Percentiles rank a stretch among this genome's conserved stretches.
Conservation (phyloP, 2,113 vertebrate species). For the Archilochus colubris region DNA sequence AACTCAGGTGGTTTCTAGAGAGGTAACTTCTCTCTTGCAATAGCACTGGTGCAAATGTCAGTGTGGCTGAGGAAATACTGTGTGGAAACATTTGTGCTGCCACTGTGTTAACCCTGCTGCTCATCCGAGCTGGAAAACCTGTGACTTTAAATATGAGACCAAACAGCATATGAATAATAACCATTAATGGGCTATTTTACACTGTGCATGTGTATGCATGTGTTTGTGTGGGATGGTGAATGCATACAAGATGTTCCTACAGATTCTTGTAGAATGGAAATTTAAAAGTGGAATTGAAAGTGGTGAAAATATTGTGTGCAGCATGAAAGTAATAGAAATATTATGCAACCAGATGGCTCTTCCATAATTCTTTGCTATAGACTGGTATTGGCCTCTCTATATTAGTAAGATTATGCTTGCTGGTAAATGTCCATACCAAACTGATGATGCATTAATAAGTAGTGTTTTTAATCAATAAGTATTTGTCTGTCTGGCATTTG, state of each 20-base stretch:
- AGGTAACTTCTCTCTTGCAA: neutral
- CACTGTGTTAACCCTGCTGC: neutral
- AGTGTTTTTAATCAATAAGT: conserved; percentile 33
- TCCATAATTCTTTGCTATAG: neutral
- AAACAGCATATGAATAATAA: neutral
- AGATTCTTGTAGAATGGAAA: neutral
- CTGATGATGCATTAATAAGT: neutral
- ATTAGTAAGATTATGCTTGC: neutral
- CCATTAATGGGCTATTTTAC: neutral
- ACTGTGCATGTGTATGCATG: neutral
- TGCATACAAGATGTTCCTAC: conserved; percentile 41
- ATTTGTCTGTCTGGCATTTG: neutral
- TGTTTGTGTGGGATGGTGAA: neutral
- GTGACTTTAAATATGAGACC: neutral
- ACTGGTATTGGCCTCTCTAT: neutral
- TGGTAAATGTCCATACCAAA: conserved; percentile 24
- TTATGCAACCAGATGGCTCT: neutral
- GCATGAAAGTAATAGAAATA: neutral
- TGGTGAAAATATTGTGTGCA: conserved; percentile 15
- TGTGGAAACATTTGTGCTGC: neutral
- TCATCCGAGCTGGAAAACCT: neutral
- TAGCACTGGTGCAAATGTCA: neutral
- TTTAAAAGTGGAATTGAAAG: conserved; percentile 38
- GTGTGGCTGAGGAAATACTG: neutral
- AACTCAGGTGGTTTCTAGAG: neutral